Evolutionary conservation across 2,797 vertebrate genomes (phyloP), one percentile per base, ranked within the genome.

Genomic region (Natrix natrix): DNA sequence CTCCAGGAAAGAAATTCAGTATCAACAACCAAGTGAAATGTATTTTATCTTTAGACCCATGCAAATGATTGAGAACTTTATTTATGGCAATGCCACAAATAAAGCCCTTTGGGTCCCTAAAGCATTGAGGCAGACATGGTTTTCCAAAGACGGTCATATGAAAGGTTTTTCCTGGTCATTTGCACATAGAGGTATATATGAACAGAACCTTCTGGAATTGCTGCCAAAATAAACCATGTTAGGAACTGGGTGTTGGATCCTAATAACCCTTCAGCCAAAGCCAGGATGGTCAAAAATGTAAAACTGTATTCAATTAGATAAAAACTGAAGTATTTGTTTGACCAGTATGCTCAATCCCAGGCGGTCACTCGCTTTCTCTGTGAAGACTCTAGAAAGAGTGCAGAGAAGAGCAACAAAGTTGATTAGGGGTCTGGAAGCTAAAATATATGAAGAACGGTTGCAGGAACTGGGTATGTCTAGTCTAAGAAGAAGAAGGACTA

Each of bases 21-120:
- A 94, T 78, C 28, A 95, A 94, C 93, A 52, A 89, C 48, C 57
- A 94, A 94, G 90, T 59, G 24, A 0, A 12, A 95, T 95, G 28
- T 91, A 6, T 16, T 2, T 0, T 55, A 94, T 66, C 61, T 95
- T 74, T 14, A 48, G 55, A 37, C 94, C 59, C 43, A 83, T 32
- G 11, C 37, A 48, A 83, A 48, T 12, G 74, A 48, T 48, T 48
- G 8, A 83, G 37, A 48, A 83, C 22, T 83, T 48, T 48, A 48
- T 83, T 48, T 83, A 24, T 48, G 37, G 74, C 74, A 78, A 43
- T 78, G 17, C 17, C 74, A 22, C 74, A 83, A 83, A 48, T 24
- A 37, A 48, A 83, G 20, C 37, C 20, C 74, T 74, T 74, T 74
- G 24, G 17, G 20, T 83, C 20, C 37, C 37, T 8, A 48, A 83